Evolutionary conservation across 2,797 vertebrate species (phyloP).

Genomic region (Lepidocolaptes lacrymiger): DNA sequence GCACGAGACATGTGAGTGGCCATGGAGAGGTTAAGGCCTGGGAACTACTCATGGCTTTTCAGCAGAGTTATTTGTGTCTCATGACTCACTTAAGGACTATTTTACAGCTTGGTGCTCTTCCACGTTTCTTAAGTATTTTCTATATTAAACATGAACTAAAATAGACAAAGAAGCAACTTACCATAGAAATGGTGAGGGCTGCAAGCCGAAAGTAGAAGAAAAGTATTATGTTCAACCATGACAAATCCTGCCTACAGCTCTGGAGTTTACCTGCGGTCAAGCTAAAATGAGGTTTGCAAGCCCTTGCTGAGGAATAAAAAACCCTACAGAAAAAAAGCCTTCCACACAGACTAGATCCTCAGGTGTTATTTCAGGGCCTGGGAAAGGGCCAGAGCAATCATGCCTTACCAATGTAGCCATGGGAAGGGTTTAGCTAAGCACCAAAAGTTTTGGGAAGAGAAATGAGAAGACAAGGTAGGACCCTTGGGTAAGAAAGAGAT

Average conservation of each 20-base stretch:
- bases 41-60: not conserved
- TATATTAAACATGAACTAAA: conserved; percentile 17
- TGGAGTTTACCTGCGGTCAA: conserved; percentile 33
- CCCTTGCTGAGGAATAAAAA: not conserved
- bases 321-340: not conserved
- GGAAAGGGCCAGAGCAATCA: not conserved
- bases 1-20: not conserved
- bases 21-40: not conserved
- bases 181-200: not conserved
- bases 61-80: not conserved
- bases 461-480: not conserved
- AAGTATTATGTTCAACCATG: conserved; percentile 18
- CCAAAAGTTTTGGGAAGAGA: not conserved
- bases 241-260: conserved; percentile 6
- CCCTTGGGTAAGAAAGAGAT: not conserved
- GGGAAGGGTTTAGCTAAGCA: not conserved
- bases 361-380: not conserved
- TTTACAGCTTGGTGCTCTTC: not conserved
- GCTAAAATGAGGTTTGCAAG: not conserved
- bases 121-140: conserved; percentile 9
- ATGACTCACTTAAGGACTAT: not conserved
- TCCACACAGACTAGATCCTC: not conserved
- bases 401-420: not conserved
- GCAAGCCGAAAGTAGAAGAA: not conserved
- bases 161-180: not conserved